Conservation (phyloP, 2,113 vertebrate species). For the Lanius ludovicianus region DNA sequence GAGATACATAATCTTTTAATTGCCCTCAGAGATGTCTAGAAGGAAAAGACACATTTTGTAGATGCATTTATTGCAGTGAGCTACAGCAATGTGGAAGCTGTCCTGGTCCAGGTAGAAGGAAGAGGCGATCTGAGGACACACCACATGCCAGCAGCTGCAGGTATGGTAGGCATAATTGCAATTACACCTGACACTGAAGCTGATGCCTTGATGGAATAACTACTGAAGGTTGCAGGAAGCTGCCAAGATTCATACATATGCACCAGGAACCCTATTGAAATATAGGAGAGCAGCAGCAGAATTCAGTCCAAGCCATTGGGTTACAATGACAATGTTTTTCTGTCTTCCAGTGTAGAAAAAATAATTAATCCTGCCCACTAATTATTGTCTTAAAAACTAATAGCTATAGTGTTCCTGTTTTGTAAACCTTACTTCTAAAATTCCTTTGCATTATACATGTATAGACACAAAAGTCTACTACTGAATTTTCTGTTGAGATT, state of each 20-base stretch:
- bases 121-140: not conserved
- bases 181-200: not conserved
- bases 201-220: conserved; percentile 49
- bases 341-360: not conserved
- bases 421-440: not conserved
- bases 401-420: not conserved
- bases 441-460: not conserved
- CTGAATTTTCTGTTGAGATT: not conserved
- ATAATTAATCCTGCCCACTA: not conserved
- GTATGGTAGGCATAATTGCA: not conserved
- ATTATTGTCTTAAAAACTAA: not conserved
- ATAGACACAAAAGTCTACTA: not conserved
- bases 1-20: not conserved
- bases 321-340: not conserved
- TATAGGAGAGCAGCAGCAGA: not conserved
- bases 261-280: not conserved
- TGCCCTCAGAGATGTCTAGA: not conserved
- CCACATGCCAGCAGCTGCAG: rapidly evolving
- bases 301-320: not conserved
- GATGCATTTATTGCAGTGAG: not conserved
- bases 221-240: conserved; percentile 10
- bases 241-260: not conserved
- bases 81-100: not conserved
- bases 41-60: not conserved
- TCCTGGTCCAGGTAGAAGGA: not conserved